Percentiles rank a stretch among this genome's conserved stretches.
Conservation (phyloP, 2,888 invertebrate genomes). For the Galerucella calmariensis region DNA sequence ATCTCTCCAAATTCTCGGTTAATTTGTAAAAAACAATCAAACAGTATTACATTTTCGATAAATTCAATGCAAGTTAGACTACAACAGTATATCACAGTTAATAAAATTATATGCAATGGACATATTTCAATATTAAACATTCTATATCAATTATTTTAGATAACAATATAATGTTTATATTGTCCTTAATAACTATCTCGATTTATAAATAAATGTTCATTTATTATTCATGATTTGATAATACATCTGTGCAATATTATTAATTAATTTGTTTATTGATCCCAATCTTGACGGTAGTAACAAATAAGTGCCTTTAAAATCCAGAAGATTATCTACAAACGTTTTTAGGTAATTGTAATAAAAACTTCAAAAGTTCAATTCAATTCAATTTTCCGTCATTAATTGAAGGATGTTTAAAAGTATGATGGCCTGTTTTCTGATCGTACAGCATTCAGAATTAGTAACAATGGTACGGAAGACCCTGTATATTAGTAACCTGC, state of each 20-base stretch:
- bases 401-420: slow-evolving; percentile 1
- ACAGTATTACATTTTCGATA: too few relatives aligned
- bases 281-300: not conserved
- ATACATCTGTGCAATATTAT: not conserved
- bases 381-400: not conserved
- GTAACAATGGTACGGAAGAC: slow-evolving; percentile 1
- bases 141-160: not conserved
- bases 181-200: not conserved
- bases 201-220: not conserved
- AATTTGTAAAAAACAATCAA: too few relatives aligned
- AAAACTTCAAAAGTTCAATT: not conserved
- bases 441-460: not conserved
- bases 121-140: too few relatives aligned
- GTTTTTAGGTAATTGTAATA: not conserved
- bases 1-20: too few relatives aligned
- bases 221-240: not conserved
- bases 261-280: too few relatives aligned
- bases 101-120: too few relatives aligned
- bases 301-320: not conserved
- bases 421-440: not conserved
- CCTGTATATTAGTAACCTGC: not conserved
- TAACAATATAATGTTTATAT: not conserved
- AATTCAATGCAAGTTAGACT: too few relatives aligned
- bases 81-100: too few relatives aligned
- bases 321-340: not conserved